Conservation (phyloP, 2,113 vertebrate genomes). For the Lanius ludovicianus region DNA sequence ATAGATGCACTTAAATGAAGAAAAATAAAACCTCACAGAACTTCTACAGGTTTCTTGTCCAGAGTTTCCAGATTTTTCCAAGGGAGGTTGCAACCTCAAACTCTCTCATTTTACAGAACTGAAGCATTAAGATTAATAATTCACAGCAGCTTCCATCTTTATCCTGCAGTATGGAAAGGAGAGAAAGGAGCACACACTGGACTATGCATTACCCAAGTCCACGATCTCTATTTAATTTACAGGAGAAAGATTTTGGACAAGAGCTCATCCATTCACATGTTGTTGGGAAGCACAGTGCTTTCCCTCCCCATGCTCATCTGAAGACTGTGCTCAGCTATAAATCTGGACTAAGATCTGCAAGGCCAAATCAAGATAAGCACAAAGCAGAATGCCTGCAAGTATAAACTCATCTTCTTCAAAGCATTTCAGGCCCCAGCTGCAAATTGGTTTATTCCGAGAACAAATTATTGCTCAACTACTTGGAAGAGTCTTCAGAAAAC, state of each 20-base stretch:
- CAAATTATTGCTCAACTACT: conserved; percentile 65
- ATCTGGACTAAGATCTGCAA: conserved; percentile 58
- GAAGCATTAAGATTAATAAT: neutral
- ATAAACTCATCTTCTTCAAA: conserved; percentile 65
- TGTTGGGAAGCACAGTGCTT: neutral
- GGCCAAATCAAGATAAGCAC: conserved; percentile 60
- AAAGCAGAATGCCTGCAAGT: conserved; percentile 56
- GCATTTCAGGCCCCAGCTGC: conserved; percentile 60
- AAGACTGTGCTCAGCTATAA: conserved; percentile 5
- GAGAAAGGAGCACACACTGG: neutral
- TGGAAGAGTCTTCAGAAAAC: conserved; percentile 46
- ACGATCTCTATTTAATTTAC: neutral
- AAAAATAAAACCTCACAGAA: neutral
- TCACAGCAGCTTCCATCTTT: neutral
- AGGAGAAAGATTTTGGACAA: neutral
- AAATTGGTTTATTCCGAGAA: conserved; percentile 64
- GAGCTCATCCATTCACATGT: neutral
- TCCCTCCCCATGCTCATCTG: neutral
- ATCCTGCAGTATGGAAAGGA: neutral
- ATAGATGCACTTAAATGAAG: neutral
- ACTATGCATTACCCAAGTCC: neutral
- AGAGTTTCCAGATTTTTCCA: neutral
- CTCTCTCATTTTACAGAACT: neutral
- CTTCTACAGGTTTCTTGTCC: neutral
- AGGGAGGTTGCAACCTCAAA: neutral